Percentiles rank a stretch among this genome's conserved stretches.
Evolutionary conservation across 2,113 vertebrate species (phyloP).

Genomic region (Pollachius pollachius): DNA sequence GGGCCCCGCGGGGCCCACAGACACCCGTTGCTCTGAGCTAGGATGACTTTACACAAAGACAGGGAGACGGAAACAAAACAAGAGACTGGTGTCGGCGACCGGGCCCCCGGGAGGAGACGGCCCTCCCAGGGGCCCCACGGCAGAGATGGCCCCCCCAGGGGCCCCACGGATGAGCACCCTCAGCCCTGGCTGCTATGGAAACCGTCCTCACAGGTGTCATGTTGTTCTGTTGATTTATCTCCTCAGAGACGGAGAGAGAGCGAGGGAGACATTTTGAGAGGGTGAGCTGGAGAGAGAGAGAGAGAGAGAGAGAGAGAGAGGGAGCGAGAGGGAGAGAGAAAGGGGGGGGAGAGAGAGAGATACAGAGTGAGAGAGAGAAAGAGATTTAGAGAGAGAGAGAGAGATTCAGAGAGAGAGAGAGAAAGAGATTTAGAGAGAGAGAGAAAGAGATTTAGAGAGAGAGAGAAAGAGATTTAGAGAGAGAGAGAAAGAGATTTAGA

Average conservation of each 20-base stretch:
- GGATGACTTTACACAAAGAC: conserved; percentile 51
- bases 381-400: background rate
- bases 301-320: conserved; percentile 19
- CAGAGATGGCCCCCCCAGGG: too few species aligned
- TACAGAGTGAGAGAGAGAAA: background rate
- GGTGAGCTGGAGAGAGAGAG: conserved; percentile 1
- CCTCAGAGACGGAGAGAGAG: conserved; percentile 31
- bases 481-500: too few species aligned
- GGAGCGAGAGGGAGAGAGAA: conserved; percentile 6
- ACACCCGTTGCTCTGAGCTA: conserved; percentile 25
- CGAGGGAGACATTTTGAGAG: background rate
- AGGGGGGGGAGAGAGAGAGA: background rate
- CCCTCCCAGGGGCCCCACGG: too few species aligned
- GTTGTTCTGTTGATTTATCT: conserved; percentile 45
- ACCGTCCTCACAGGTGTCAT: conserved; percentile 36
- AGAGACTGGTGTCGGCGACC: conserved; percentile 56
- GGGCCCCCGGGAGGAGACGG: conserved; percentile 46
- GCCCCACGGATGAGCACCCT: conserved; percentile 41
- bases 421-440: too few species aligned
- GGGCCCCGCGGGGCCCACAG: conserved; percentile 20
- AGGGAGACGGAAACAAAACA: conserved; percentile 56
- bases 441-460: too few species aligned
- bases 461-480: too few species aligned
- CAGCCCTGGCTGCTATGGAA: conserved; percentile 49
- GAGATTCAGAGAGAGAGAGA: background rate